Base-by-base conservation (phyloP, 2,113 vertebrate genomes). In the Xiphophorus hellerii region DNA sequence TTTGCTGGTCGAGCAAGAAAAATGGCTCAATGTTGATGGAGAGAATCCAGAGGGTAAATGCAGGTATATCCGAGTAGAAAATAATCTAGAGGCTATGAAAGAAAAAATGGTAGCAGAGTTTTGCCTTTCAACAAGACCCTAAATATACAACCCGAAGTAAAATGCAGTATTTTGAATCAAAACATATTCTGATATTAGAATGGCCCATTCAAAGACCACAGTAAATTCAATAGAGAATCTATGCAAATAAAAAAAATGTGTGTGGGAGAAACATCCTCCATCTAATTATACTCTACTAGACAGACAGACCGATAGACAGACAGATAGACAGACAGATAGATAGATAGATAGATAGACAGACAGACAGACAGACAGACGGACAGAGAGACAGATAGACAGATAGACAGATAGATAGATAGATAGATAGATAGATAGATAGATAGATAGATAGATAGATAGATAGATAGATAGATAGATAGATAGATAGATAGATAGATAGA, bases 391-490 rank as follows among this genome's bases (percentile, higher is more conserved):
- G 42, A 44, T 44, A 44, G 42, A 77, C 42, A 63, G 60, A 82
- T 31, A 66, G 62, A 83, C 48, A 68, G 64, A 73, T 60, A 44
- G 28, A 80, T 64, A 71, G 61, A 63, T 67, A 54, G 42, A 78
- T 71, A 71, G 73, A 37, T 35, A 70, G 39, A 73, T 63, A 65
- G 70, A 79, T 44, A 61, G 82, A 71, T 62, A 67, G 62, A 74
- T 44, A 61, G 71, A 80, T 65, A 62, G 48, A 71, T 62, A 71
- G 37, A 71, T 58, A 73, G 31, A 82, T 58, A 64, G 69, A 77
- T 14, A 39, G 63, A 66, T n/a, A 66, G 63, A 66, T 39, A 39
- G 64, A 66, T 42, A 42, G 37, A 28, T 17, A 67, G 65, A 69
- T 54, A 54, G 28, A 69, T 69, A 51, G 28, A 69, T 69, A 68